Percentiles rank a stretch among this genome's conserved stretches.
phyloP scores from a whole-genome alignment of 2,113 vertebrate genomes.

The Spea bombifrons region DNA sequence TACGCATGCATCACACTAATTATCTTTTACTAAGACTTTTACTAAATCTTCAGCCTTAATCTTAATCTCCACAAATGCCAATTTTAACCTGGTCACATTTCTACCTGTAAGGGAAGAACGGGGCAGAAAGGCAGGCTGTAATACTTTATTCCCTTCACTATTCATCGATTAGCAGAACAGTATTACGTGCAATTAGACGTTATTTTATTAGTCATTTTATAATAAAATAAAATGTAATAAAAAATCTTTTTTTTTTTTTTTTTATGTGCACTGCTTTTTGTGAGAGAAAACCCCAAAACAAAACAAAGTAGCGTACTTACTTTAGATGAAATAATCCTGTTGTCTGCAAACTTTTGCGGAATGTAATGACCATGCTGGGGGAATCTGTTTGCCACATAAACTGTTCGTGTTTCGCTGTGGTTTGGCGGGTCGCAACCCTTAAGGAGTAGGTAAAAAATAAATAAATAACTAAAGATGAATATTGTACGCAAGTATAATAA shows the following conservation, averaged over 20 bases:
- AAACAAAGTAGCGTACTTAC: conserved; percentile 62
- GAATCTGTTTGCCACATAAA: conserved; percentile 95
- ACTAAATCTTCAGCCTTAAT: conserved; percentile 13
- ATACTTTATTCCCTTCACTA: too few relatives aligned
- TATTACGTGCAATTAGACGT: too few relatives aligned
- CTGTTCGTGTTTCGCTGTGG: conserved; percentile 93
- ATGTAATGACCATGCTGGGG: conserved; percentile 90
- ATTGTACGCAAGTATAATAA: too few relatives aligned
- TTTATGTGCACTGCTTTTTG: too few relatives aligned
- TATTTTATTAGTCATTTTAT: too few relatives aligned
- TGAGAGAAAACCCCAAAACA: too few relatives aligned
- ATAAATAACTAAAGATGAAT: not conserved
- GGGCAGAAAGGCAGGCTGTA: not conserved
- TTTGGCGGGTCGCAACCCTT: conserved; percentile 96
- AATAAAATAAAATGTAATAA: too few relatives aligned
- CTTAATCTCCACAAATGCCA: conserved; percentile 13
- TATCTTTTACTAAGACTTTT: not conserved
- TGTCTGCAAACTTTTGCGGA: conserved; percentile 94
- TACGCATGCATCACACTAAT: too few relatives aligned
- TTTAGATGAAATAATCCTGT: conserved; percentile 97
- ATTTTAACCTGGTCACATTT: not conserved
- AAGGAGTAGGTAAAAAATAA: conserved; percentile 34
- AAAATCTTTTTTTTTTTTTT: too few relatives aligned
- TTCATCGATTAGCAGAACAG: too few relatives aligned
- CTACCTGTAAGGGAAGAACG: not conserved